Percentiles rank a stretch among this genome's conserved stretches.
These are phyloP conservation scores for Trissolcus basalis DNA, from an alignment of 1,140 invertebrate species.

Conservation along the genomic window DNA sequence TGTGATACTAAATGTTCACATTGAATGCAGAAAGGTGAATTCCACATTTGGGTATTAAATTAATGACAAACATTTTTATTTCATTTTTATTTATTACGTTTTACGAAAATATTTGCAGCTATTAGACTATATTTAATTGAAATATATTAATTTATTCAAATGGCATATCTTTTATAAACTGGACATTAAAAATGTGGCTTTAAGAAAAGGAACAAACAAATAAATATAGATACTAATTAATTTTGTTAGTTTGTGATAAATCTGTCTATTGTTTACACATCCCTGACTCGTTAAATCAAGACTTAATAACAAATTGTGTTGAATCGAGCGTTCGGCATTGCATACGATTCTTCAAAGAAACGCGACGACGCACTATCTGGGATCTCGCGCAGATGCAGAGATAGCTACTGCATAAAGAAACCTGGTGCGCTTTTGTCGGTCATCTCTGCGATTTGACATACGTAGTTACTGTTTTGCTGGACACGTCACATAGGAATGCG, in stretches of 20 bases:
- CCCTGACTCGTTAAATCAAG: constrained; percentile 6
- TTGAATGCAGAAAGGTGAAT: no score
- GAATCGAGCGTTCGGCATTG: constrained; percentile 5
- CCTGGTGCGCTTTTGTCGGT: constrained; percentile 5
- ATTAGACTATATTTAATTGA: no score
- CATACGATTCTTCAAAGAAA: constrained; percentile 6
- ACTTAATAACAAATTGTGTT: constrained; percentile 5
- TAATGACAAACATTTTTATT: no score
- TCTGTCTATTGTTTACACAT: not conserved
- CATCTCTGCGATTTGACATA: constrained; percentile 31
- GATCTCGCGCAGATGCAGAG: constrained; percentile 14
- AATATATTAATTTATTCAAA: no score
- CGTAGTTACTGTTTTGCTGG: constrained; percentile 34
- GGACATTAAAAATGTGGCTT: no score
- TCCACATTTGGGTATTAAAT: no score
- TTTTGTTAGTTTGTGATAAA: constrained; percentile 21
- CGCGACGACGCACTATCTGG: constrained; percentile 6
- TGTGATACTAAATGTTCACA: no score
- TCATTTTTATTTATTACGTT: no score
- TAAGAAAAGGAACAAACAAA: no score
- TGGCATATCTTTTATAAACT: no score
- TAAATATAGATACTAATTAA: not conserved
- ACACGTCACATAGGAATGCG: constrained; percentile 44
- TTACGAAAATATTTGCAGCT: no score
- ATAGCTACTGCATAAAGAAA: not conserved